Base-by-base conservation (phyloP, 1,140 invertebrate species). In the Micrasema minimum region DNA sequence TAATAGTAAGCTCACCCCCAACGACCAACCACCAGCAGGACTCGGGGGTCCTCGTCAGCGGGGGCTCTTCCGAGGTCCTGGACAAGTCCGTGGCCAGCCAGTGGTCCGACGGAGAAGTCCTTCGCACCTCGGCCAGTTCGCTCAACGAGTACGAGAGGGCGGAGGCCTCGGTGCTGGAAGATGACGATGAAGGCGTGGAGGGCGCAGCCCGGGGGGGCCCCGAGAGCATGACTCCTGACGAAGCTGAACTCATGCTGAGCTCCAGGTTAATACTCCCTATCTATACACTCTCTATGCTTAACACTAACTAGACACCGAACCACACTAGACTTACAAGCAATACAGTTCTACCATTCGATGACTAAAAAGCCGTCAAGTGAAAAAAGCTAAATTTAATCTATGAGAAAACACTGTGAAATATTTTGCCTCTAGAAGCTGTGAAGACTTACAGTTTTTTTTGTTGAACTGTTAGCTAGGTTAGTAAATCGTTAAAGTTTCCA, bases 201-300 rank as follows among this genome's bases (percentile, higher is more conserved):
- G 16, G 38, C 43, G 38, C 9, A 23, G 68, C 50, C 37, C 76
- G 69, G 72, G 82, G 82, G 72, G 80, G 81, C 62, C 86, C 89
- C 11, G 90, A 92, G 78, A 88, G 89, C 14, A 93, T 93, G 91
- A 93, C 92, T 45, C 88, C 91, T n/a, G 91, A 91, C 76, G 92
- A 94, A 79, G 91, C 91, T n/a, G 92, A 94, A 78, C 89, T 92
- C 82, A 83, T 93, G 75, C 84, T 93, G 62, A 94, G 92, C 80
- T 89, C 90, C 77, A 91, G 91, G 91, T 93, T 31, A 37, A 70
- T 14, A 53, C 2, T 31, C 5, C 26, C 16, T 55, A 9, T 35
- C n/a, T n/a, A n/a, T n/a, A n/a, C 26, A 37, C 50, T 11, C 2
- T 55, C 26, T 16, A 7, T 14, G 51, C 23, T 55, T 55, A 7